Evolutionary conservation across 2,888 invertebrate genomes (phyloP), one percentile per base, ranked within the genome.

Genomic region (Clitarchus hookeri): DNA sequence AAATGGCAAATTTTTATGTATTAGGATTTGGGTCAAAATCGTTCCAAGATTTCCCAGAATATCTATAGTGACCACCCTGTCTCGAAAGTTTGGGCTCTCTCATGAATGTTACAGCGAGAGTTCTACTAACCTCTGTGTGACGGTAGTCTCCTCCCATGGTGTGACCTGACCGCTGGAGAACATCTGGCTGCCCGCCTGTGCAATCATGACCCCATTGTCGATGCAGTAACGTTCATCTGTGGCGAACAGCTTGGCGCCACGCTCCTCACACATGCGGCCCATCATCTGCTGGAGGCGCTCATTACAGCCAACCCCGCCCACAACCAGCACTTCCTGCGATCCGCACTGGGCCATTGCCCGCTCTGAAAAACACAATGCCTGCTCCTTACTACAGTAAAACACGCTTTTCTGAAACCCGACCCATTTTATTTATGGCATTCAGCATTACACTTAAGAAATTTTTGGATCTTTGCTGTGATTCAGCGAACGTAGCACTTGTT

Each of bases 121-220:
- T 54, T 44, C 23, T 77, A 36, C 25, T 78, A 91, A 99, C 92
- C 99, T 94, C 91, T 99, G 99, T 6, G 98, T 98, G 89, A 97
- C 95, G 4, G 36, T 36, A 1, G 36, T 95, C 84, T 98, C 96
- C 77, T 94, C 93, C 92, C 98, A 95, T 3, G 94, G 93, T 92
- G 97, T 98, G 85, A 93, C 92, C 0, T 94, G 93, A 0, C 97
- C 97, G 2, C 95, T 94, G 82, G 93, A 92, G 90, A 94, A 97
- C 93, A 98, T 98, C 89, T 98, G 94, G 26, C 95, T 95, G 0
- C 99, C 99, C 0, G 99, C 98, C 90, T 99, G 97, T 0, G 99
- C 99, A 89, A 99, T 99, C 99, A 99, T 99, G 0, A 98, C 96
- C 0, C 99, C 99, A 91, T 99, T 99, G 91, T 99, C 99, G 89